These are phyloP conservation scores for Channa maculata DNA, from an alignment of 2,113 vertebrate species.

Conservation along the genomic window DNA sequence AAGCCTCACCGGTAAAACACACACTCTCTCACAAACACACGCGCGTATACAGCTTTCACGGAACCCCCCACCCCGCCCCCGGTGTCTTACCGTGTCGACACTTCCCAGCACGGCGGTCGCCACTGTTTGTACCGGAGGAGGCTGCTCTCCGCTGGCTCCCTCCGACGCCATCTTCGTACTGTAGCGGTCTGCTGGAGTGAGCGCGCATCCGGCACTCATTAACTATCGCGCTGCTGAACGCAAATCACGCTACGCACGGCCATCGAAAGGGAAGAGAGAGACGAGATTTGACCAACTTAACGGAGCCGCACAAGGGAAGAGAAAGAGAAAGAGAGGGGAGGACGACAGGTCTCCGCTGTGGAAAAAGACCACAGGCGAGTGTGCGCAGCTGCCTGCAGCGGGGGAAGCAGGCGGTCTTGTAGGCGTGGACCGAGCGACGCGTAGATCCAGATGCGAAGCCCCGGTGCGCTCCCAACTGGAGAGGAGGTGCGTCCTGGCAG, in stretches of 20 bases:
- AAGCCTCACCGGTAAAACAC: conserved; percentile 14
- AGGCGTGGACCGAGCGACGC: conserved; percentile 64
- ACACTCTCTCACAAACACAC: neutral
- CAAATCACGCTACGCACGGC: conserved; percentile 46
- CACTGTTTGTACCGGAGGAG: conserved; percentile 82
- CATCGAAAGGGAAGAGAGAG: conserved; percentile 21
- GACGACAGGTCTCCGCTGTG: conserved; percentile 9
- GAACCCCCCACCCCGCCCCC: too few species aligned
- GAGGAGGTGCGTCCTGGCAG: conserved; percentile 43
- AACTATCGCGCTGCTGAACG: conserved; percentile 78
- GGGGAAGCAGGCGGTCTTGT: conserved; percentile 23
- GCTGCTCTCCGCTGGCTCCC: conserved; percentile 85
- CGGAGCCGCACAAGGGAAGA: neutral
- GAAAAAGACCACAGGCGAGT: conserved; percentile 7
- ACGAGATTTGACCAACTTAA: neutral
- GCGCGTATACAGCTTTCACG: too few species aligned
- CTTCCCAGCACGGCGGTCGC: conserved; percentile 79
- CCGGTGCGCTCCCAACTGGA: conserved; percentile 59
- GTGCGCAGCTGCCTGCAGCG: conserved; percentile 32
- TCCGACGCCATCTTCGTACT: conserved; percentile 88
- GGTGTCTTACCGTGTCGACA: conserved; percentile 81
- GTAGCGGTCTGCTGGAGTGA: conserved; percentile 80
- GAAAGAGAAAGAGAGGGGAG: neutral
- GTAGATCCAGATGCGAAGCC: conserved; percentile 73
- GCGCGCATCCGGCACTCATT: conserved; percentile 80